Base-by-base conservation (phyloP, 2,888 invertebrate species). In the Scrobipalpa atriplicella region DNA sequence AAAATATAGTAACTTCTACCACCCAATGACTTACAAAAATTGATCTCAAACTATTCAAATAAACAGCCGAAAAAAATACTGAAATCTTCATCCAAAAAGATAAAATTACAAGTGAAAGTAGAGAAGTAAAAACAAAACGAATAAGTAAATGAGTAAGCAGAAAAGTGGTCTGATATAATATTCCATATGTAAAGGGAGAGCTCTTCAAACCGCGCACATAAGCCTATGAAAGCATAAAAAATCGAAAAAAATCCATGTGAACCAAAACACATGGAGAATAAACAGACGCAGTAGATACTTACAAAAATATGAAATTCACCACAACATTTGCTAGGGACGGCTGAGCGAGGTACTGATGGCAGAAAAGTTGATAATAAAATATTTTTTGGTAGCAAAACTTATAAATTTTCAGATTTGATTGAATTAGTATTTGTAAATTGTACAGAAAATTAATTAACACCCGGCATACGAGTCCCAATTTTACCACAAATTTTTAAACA, bases 281-380 rank as follows among this genome's bases (percentile, higher is more conserved):
- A 91, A 90, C 92, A 92, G 87, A 87, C 90, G 83, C 82, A 86
- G 92, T 88, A 90, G 90, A 91, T 92, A 92, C 92, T 92, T 91
- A 91, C 90, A 91, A 92, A 92, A 92, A 92, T 92, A 92, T 92
- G 92, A 92, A 92, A 92, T 92, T 92, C 92, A 92, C 92, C 92
- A 90, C 92, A 91, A 91, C 92, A 92, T 92, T 92, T 91, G 88
- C 90, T 82, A 75, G 89, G 89, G 88, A 89, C 87, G 86, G 78
- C 83, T 72, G 81, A 79, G 77, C 74, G 77, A 71, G 63, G 87
- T 85, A 91, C 69, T 58, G 89, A 74, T 64, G 58, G 81, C 81
- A 87, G 75, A 81, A 72, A 69, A 71, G 67, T 63, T 52, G 43
- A 10, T 11, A 6, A 13, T 56, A 64, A 64, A 56, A 64, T 64